Conservation (phyloP, 2,113 vertebrate species). For the Eretmodus cyanostictus region DNA sequence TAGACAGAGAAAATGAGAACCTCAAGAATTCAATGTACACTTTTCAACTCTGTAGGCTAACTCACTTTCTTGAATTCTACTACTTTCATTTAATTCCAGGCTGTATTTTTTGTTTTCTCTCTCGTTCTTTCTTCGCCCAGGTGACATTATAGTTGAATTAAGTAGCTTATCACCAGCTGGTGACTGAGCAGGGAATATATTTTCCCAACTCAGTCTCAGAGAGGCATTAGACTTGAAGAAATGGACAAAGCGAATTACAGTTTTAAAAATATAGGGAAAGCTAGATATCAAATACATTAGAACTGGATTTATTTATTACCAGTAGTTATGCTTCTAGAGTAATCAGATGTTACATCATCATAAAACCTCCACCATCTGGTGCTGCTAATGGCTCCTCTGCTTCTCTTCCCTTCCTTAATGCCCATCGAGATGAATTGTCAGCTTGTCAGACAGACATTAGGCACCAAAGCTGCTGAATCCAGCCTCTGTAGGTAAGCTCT, state of each 20-base stretch:
- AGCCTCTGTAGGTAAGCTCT: background rate
- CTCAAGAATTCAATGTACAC: background rate
- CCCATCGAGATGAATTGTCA: background rate
- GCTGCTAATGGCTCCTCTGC: background rate
- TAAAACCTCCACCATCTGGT: background rate
- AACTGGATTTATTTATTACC: background rate
- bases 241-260: background rate
- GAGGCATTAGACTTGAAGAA: background rate
- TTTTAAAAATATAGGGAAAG: background rate
- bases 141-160: background rate
- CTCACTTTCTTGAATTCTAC: background rate
- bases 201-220: background rate
- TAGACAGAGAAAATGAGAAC: background rate
- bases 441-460: background rate
- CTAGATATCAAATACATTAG: background rate
- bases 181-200: background rate
- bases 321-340: background rate
- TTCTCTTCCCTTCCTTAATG: background rate
- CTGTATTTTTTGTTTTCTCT: background rate
- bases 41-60: background rate
- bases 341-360: background rate
- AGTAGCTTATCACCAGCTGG: background rate
- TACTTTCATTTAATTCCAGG: background rate
- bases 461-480: background rate
- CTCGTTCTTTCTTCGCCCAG: rapidly evolving